Conservation (phyloP, 2,113 vertebrate genomes). For the Muntiacus muntjak region DNA sequence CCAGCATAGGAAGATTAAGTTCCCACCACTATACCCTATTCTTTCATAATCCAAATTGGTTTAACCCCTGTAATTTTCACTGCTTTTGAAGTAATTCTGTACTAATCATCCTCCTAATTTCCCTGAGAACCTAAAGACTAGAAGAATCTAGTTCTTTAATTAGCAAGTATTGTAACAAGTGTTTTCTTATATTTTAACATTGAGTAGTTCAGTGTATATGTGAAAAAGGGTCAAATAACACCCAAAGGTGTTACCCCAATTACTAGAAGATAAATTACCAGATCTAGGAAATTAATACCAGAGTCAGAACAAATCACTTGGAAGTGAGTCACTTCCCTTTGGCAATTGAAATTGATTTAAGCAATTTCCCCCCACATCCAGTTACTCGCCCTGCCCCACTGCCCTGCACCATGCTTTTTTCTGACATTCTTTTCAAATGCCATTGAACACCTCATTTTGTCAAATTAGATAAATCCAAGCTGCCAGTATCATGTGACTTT, state of each 20-base stretch:
- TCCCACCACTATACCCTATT: too few species aligned
- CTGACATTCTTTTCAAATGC: slow-evolving; percentile 45
- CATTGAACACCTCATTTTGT: slow-evolving; percentile 22
- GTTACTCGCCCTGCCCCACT: background rate
- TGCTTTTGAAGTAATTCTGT: background rate
- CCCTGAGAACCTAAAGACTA: background rate
- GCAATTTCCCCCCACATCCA: background rate
- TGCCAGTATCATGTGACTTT: background rate
- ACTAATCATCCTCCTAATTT: background rate
- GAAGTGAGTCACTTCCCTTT: slow-evolving; percentile 35
- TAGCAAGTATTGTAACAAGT: background rate
- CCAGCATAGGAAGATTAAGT: background rate
- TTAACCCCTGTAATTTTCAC: background rate
- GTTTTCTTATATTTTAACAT: slow-evolving; percentile 22
- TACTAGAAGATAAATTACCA: background rate
- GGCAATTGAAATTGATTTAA: slow-evolving; percentile 46
- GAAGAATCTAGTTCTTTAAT: slow-evolving; percentile 40
- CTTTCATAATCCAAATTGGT: background rate
- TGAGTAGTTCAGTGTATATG: background rate
- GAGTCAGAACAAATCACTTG: background rate
- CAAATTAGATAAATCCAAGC: slow-evolving; percentile 10
- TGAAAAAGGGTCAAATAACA: slow-evolving; percentile 21
- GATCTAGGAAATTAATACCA: background rate
- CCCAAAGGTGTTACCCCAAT: slow-evolving; percentile 43
- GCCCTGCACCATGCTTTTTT: background rate